A percentile compares a stretch with the other conserved stretches of the same genome.
Evolutionary conservation across 1,140 invertebrate genomes (phyloP).

Genomic region (Zaprionus capensis): DNA sequence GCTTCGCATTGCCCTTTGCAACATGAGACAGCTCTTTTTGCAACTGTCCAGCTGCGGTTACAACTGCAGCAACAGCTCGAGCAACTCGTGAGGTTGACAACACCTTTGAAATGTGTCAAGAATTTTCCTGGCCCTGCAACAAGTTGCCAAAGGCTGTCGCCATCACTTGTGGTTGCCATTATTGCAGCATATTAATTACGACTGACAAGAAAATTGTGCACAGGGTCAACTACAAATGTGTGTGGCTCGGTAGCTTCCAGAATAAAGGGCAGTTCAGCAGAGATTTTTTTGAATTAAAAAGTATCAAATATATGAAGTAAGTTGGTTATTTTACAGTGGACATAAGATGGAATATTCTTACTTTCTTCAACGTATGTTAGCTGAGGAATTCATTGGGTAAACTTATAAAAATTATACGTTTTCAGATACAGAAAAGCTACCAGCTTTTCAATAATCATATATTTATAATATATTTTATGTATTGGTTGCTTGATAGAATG

Average conservation of each 20-base stretch:
- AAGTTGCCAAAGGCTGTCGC: constrained; percentile 13
- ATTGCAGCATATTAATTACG: constrained; percentile 4
- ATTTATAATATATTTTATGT: too few relatives aligned
- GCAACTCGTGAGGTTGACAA: constrained; percentile 1
- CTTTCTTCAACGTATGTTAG: background rate
- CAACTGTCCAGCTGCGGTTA: constrained; percentile 33
- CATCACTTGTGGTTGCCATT: background rate
- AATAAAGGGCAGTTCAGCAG: background rate
- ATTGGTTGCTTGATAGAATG: too few relatives aligned
- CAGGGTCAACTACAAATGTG: background rate
- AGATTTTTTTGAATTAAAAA: background rate
- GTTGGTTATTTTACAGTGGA: background rate
- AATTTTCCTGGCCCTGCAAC: constrained; percentile 36
- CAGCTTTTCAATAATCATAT: too few relatives aligned
- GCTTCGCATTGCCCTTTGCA: background rate
- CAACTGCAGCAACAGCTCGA: background rate
- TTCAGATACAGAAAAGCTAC: too few relatives aligned
- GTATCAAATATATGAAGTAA: background rate
- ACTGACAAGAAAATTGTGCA: constrained; percentile 28
- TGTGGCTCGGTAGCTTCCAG: background rate
- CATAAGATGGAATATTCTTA: background rate
- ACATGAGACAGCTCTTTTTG: constrained; percentile 14
- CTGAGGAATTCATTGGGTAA: background rate
- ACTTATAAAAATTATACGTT: background rate
- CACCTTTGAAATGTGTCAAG: constrained; percentile 31